Evolutionary conservation across 2,113 vertebrate species (phyloP), one percentile per base, ranked within the genome.

Genomic region (Peromyscus californicus): DNA sequence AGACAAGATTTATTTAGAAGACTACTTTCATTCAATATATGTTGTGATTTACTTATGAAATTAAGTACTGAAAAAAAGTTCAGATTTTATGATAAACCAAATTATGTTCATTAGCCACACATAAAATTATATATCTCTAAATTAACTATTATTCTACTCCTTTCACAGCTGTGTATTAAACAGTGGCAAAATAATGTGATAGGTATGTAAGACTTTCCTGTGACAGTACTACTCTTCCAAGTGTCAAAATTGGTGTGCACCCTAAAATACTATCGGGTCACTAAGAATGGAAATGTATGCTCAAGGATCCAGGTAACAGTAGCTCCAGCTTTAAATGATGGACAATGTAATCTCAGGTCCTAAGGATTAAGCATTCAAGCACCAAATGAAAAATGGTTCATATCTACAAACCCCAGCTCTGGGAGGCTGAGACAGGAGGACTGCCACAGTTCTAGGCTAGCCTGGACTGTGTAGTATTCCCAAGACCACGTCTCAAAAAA

Each of bases 11-110:
- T 76, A 24, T 29, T 93, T n/a, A 92, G 51, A 96, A 26, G 94
- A 97, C 89, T 94, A 90, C 26, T 94, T 97, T 96, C 61, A 89
- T 3, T 86, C 51, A 82, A 95, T 16, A 70, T 90, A 79, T 57
- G 76, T 65, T 70, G 13, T 91, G 4, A 74, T 92, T 90, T 96
- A 91, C 31, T 24, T 85, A 3, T 42, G 86, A 93, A 75, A 82
- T 86, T 94, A 92, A 75, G 29, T 91, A 75, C 65, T 72, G 12
- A 93, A 87, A 88, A 54, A 86, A 72, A 22, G 63, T 91, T 91
- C 17, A 45, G 80, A 91, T 24, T 88, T 75, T 82, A 92, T 22
- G 91, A 86, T 72, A 93, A 76, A 87, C 8, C 21, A 94, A 79
- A 65, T 22, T 83, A 91, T 74, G 36, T 79, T 59, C 84, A 87